Evolutionary conservation across 2,113 vertebrate species (phyloP).

Genomic region (Odobenus rosmarus): DNA sequence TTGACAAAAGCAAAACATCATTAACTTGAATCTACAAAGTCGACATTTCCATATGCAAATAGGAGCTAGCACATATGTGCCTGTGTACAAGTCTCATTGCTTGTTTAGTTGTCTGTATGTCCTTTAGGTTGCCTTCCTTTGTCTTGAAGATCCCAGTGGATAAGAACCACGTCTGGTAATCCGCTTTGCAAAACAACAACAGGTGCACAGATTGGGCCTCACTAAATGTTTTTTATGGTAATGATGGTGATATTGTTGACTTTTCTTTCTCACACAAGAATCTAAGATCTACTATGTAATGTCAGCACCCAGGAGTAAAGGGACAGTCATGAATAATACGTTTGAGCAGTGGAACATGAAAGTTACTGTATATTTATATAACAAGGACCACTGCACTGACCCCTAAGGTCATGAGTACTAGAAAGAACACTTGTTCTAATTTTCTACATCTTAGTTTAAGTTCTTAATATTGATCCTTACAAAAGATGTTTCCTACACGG

Average conservation of each 20-base stretch:
- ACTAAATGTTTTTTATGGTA: slow-evolving; percentile 49
- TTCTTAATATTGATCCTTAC: background rate
- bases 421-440: background rate
- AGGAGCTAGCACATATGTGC: slow-evolving; percentile 70
- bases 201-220: slow-evolving; percentile 67
- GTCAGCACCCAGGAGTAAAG: slow-evolving; percentile 17
- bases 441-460: background rate
- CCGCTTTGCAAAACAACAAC: slow-evolving; percentile 58
- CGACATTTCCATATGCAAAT: slow-evolving; percentile 80
- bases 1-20: slow-evolving; percentile 79
- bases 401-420: background rate
- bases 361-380: background rate
- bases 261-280: slow-evolving; percentile 18
- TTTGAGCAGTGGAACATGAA: slow-evolving; percentile 8
- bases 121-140: slow-evolving; percentile 62
- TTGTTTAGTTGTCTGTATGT: slow-evolving; percentile 80
- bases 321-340: background rate
- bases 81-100: slow-evolving; percentile 78
- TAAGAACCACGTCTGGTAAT: slow-evolving; percentile 44
- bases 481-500: background rate
- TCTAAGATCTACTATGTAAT: background rate
- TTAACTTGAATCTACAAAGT: slow-evolving; percentile 80
- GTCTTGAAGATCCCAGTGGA: slow-evolving; percentile 68
- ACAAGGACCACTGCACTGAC: background rate
- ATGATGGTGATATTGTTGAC: slow-evolving; percentile 41